Evolutionary conservation across 2,797 vertebrate genomes (phyloP), one percentile per base, ranked within the genome.

Genomic region (Bucorvus abyssinicus): DNA sequence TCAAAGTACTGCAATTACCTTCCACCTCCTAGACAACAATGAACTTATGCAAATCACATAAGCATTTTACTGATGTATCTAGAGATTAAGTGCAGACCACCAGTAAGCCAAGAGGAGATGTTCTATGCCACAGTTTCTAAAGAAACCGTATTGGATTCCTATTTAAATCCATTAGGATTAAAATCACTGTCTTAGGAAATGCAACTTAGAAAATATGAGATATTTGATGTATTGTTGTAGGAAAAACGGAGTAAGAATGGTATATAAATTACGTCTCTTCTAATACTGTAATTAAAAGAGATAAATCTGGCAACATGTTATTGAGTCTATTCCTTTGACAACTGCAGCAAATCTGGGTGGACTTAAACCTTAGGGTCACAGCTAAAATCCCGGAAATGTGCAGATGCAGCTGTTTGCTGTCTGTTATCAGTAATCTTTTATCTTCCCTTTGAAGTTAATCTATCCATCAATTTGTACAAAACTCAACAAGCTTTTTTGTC

Each of bases 381-480:
- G 30, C 44, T 68, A 84, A 84, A 63, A 71, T 74, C 56, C 69
- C 22, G 71, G 8, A 34, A 73, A 76, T 29, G 13, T 74, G 90
- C 45, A 93, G 93, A 73, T 36, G 16, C 17, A 87, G 29, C 26
- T 71, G 18, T 87, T 95, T 83, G 27, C 49, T 83, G 13, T 76
- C 38, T 14, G 2, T 59, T 94, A 91, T 91, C 89, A 84, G 18
- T 49, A 75, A 68, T 50, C 64, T 89, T 82, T 85, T 73, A 85
- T 55, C 77, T 90, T 96, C 15, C n/a, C n/a, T 93, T 92, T 92
- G 85, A 90, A 96, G 70, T 6, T 79, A 91, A 78, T 60, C 67
- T 75, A 78, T 78, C 49, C 30, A 52, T 65, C 63, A 91, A 47
- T 23, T 76, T 90, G 29, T 67, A 52, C 32, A 50, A 91, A 73